Conservation (phyloP, 2,113 vertebrate genomes). For the Setophaga coronata region DNA sequence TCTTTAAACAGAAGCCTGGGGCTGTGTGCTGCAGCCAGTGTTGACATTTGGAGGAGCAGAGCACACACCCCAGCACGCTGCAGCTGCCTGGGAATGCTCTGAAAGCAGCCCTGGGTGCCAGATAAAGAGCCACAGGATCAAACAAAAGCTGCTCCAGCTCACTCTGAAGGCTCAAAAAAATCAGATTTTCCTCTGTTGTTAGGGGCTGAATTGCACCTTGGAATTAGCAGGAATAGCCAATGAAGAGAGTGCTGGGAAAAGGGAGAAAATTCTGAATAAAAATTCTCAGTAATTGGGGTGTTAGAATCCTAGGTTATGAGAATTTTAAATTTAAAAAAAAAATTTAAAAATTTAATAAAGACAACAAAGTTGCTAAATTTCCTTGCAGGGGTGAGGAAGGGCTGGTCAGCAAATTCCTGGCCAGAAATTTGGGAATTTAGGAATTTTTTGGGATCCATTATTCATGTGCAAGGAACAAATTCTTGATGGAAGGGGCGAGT, state of each 20-base stretch:
- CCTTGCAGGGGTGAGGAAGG: no score
- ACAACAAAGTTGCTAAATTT: neutral
- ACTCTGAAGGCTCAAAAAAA: neutral
- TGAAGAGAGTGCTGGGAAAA: neutral
- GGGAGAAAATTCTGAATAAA: neutral
- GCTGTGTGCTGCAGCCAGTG: constrained; percentile 13
- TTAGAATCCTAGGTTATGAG: no score
- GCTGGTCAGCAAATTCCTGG: no score
- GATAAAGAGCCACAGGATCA: constrained; percentile 16
- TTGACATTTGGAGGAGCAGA: constrained; percentile 43
- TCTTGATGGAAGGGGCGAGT: no score
- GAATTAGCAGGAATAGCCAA: neutral
- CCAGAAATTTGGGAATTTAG: no score
- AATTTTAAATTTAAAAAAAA: no score
- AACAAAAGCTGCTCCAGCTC: constrained; percentile 32
- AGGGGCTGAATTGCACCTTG: neutral
- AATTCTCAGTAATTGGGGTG: no score
- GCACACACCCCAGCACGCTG: neutral
- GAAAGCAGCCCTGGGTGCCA: neutral
- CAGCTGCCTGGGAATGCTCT: constrained; percentile 27
- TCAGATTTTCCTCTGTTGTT: neutral
- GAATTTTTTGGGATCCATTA: no score
- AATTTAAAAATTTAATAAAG: neutral
- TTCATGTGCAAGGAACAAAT: no score
- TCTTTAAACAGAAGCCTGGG: constrained; percentile 45